A percentile compares a stretch with the other conserved stretches of the same genome.
phyloP scores from a whole-genome alignment of 1,140 invertebrate species.

The Ceratosolen fusciceps region DNA sequence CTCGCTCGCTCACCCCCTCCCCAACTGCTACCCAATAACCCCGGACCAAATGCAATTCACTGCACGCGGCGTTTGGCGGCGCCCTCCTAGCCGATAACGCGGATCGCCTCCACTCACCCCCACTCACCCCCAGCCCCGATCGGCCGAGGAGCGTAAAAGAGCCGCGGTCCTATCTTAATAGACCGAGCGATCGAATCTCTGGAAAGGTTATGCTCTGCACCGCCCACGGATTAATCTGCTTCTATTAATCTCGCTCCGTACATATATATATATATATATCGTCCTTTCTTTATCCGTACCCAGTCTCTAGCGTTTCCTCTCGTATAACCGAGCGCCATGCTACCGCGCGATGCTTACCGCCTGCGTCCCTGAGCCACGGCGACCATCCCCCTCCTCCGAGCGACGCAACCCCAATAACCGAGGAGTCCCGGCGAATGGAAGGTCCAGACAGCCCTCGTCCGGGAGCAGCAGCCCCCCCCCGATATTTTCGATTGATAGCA shows the following conservation, averaged over 20 bases:
- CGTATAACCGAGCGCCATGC: background rate
- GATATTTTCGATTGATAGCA: too few relatives aligned
- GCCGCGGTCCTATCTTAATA: background rate
- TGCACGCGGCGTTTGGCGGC: background rate
- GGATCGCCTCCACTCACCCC: too few relatives aligned
- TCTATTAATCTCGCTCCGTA: background rate
- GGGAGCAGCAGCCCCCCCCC: too few relatives aligned
- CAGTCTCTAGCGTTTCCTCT: too few relatives aligned
- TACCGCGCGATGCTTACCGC: background rate
- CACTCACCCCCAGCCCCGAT: too few relatives aligned
- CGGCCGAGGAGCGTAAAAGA: too few relatives aligned
- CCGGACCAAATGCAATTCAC: slow-evolving; percentile 5
- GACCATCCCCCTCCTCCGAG: too few relatives aligned
- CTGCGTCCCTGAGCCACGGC: too few relatives aligned
- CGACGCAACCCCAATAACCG: too few relatives aligned
- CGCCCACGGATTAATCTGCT: background rate
- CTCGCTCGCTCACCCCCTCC: background rate
- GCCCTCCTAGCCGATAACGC: background rate
- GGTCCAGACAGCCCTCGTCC: too few relatives aligned
- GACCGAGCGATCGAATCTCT: background rate
- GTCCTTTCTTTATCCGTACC: background rate
- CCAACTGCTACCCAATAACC: too few relatives aligned
- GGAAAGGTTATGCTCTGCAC: background rate
- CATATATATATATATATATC: background rate
- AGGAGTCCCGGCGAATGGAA: too few relatives aligned